A percentile compares a stretch with the other conserved stretches of the same genome.
Conservation (phyloP, 2,113 vertebrate species). For the Gavia stellata region DNA sequence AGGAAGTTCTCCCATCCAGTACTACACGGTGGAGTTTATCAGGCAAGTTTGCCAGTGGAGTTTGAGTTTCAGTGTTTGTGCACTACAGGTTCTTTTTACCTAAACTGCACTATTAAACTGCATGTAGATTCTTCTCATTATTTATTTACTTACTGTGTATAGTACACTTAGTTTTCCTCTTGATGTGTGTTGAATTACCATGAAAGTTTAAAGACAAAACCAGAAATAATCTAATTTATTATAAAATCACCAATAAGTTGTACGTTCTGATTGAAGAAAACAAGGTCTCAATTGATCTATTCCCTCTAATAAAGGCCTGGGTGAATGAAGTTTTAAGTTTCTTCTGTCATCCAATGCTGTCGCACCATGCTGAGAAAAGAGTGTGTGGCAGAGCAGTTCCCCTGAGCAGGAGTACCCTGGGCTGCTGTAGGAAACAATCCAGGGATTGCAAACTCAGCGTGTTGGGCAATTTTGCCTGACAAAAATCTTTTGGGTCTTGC, state of each 20-base stretch:
- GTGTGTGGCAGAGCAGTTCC: background rate
- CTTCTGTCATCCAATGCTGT: background rate
- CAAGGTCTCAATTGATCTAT: background rate
- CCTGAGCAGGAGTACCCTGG: background rate
- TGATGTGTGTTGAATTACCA: background rate
- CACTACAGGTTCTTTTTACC: background rate
- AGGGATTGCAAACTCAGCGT: background rate
- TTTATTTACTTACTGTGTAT: background rate
- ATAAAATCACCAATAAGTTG: background rate
- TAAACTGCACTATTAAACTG: background rate
- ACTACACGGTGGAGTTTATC: constrained; percentile 89
- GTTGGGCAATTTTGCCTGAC: background rate
- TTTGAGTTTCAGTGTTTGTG: background rate
- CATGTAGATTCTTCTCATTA: background rate
- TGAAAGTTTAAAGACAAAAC: background rate
- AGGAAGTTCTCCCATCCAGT: constrained; percentile 81
- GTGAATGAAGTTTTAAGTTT: background rate
- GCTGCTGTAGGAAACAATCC: background rate
- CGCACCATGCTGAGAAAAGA: background rate
- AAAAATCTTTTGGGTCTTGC: background rate
- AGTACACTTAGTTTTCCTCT: background rate
- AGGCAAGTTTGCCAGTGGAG: constrained; percentile 75
- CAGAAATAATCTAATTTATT: background rate
- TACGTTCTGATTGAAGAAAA: background rate
- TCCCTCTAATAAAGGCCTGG: background rate